Conservation (phyloP, 2,113 vertebrate genomes). For the Ageneiosus marmoratus region DNA sequence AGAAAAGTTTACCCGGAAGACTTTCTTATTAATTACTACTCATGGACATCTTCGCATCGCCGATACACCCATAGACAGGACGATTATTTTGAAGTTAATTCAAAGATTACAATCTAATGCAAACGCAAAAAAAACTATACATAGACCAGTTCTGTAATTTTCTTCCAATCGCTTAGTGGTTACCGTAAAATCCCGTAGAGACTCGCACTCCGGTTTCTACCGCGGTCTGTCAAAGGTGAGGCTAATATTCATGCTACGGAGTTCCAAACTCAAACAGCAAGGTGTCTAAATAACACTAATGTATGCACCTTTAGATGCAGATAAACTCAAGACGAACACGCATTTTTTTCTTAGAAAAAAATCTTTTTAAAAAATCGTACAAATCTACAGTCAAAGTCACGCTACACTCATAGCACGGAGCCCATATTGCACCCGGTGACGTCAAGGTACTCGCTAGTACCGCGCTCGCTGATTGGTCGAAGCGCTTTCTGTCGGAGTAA, state of each 20-base stretch:
- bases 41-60: accelerated
- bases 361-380: neutral
- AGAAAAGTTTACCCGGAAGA: neutral
- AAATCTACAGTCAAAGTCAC: conserved; percentile 68
- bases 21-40: neutral
- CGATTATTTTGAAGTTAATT: too few relatives aligned
- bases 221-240: neutral
- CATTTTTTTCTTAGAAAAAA: too few relatives aligned
- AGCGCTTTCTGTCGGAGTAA: conserved; percentile 4
- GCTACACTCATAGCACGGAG: conserved; percentile 58
- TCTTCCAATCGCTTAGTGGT: neutral
- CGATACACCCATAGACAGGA: too few relatives aligned
- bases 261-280: neutral
- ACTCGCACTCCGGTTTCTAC: neutral
- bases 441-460: conserved; percentile 46
- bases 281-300: neutral
- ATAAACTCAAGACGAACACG: too few relatives aligned
- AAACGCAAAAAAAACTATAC: neutral
- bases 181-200: neutral
- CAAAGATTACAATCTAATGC: neutral
- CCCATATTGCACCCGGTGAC: conserved; percentile 49
- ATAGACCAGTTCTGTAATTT: neutral
- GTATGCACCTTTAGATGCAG: neutral
- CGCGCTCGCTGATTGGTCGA: conserved; percentile 60
- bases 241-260: neutral